Conservation (phyloP, 2,113 vertebrate species). For the Dipodomys stephensi region DNA sequence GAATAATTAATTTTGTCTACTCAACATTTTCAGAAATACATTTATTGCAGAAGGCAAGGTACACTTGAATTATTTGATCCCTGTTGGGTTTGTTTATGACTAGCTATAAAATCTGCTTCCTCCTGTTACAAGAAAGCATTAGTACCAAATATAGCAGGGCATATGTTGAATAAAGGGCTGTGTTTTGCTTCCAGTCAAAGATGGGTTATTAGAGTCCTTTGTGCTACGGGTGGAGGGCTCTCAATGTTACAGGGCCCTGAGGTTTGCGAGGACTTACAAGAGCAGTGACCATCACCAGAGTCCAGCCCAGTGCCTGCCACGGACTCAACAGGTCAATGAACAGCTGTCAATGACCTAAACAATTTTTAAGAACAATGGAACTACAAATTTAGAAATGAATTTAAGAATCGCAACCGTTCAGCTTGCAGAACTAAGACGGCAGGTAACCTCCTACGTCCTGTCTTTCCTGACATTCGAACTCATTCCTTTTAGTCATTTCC, state of each 20-base stretch:
- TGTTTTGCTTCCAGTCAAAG: neutral
- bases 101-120: neutral
- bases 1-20: neutral
- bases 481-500: neutral
- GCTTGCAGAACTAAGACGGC: neutral
- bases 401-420: neutral
- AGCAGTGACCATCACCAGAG: neutral
- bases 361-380: neutral
- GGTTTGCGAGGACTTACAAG: neutral
- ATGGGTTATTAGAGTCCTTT: neutral
- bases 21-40: neutral
- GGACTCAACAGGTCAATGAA: too few relatives aligned
- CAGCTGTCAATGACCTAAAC: neutral
- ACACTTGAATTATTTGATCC: neutral
- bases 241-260: neutral
- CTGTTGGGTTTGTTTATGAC: neutral
- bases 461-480: neutral
- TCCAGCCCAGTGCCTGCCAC: rapidly evolving
- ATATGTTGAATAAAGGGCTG: neutral
- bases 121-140: neutral
- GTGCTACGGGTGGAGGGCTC: rapidly evolving
- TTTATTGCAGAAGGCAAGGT: neutral
- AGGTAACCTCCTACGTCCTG: too few relatives aligned
- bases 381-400: neutral
- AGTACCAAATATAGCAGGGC: neutral